Evolutionary conservation across 2,888 invertebrate species (phyloP).

Genomic region (Zootermopsis nevadensis): DNA sequence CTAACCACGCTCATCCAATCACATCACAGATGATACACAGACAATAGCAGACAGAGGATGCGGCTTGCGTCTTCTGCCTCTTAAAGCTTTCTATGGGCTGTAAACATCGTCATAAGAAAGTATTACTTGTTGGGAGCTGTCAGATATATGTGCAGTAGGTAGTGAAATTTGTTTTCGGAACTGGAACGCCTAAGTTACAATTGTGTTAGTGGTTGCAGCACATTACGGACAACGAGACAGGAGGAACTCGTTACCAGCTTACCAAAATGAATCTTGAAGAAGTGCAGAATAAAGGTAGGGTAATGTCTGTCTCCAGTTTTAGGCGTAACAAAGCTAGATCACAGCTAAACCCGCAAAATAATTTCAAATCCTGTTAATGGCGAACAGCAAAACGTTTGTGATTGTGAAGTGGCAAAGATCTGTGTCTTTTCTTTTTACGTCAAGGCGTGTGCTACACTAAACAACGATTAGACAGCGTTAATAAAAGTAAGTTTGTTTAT

Average conservation of each 20-base stretch:
- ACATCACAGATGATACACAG: constrained; percentile 24
- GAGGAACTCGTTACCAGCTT: background rate
- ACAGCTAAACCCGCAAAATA: too few species aligned
- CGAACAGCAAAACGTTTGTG: too few species aligned
- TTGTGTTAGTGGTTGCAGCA: constrained; percentile 16
- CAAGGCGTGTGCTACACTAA: too few species aligned
- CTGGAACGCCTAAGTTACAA: background rate
- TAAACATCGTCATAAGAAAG: constrained; percentile 11
- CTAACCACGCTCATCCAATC: constrained; percentile 26
- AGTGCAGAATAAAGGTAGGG: background rate
- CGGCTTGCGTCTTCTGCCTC: background rate
- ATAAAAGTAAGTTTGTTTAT: too few species aligned
- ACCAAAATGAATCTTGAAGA: constrained; percentile 3
- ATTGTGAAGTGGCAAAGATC: too few species aligned
- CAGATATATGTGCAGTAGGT: background rate
- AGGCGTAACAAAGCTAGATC: too few species aligned
- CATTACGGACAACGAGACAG: background rate
- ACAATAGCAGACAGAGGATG: constrained; percentile 25
- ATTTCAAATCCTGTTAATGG: too few species aligned
- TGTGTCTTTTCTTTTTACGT: too few species aligned
- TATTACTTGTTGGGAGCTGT: background rate
- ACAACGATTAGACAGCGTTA: too few species aligned
- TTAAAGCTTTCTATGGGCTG: constrained; percentile 17
- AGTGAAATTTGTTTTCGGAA: background rate
- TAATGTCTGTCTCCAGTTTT: background rate